phyloP scores from a whole-genome alignment of 2,888 invertebrate genomes.

The Rhagophthalmus giganteus region DNA sequence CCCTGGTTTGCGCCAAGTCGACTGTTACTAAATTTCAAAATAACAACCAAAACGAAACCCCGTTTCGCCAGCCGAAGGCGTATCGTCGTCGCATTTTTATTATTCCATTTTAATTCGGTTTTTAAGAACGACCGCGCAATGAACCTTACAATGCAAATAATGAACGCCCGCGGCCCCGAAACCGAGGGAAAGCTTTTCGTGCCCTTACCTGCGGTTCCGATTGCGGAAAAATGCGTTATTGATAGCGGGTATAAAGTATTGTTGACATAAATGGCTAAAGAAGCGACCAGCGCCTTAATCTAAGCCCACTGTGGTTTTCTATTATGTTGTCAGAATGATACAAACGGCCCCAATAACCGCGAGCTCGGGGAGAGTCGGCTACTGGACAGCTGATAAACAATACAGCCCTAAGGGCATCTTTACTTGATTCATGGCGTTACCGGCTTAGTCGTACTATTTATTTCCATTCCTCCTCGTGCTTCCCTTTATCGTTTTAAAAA shows the following conservation, averaged over 20 bases:
- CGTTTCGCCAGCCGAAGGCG: slow-evolving; percentile 12
- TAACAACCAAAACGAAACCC: slow-evolving; percentile 36
- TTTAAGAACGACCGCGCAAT: slow-evolving; percentile 14
- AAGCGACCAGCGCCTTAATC: slow-evolving; percentile 50
- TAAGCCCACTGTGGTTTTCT: slow-evolving; percentile 52
- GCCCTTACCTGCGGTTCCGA: slow-evolving; percentile 11
- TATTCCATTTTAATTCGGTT: slow-evolving; percentile 19
- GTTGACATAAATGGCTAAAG: slow-evolving; percentile 37
- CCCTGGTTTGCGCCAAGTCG: slow-evolving; percentile 47
- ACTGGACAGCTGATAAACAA: slow-evolving; percentile 54
- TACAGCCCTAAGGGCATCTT: slow-evolving; percentile 38
- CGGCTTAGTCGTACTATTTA: slow-evolving; percentile 12
- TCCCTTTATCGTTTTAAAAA: too few species aligned
- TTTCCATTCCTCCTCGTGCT: background rate
- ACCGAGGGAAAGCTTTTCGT: slow-evolving; percentile 5
- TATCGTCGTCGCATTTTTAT: slow-evolving; percentile 19
- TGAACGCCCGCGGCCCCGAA: slow-evolving; percentile 12
- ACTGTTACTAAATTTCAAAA: slow-evolving; percentile 48
- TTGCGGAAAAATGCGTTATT: slow-evolving; percentile 30
- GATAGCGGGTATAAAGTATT: slow-evolving; percentile 30
- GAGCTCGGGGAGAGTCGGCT: slow-evolving; percentile 50
- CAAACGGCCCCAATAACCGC: slow-evolving; percentile 55
- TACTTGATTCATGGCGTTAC: slow-evolving; percentile 35
- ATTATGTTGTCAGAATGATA: slow-evolving; percentile 57
- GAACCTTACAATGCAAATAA: slow-evolving; percentile 25